Evolutionary conservation across 1,140 invertebrate species (phyloP), one percentile per base, ranked within the genome.

Genomic region (Zeugodacus cucurbitae): DNA sequence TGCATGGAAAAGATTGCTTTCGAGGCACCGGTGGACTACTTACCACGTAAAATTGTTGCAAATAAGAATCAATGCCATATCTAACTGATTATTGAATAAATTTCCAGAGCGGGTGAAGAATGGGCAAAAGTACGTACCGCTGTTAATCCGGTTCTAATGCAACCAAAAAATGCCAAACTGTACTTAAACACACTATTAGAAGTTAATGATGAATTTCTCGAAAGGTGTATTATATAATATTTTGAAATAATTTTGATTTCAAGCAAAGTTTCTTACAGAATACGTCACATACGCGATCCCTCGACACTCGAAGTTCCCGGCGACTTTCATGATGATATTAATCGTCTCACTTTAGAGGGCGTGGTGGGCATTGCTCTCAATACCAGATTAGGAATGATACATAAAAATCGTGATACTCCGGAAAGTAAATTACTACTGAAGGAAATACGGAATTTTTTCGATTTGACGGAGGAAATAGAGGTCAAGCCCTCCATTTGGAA

Each of bases 321-420:
- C 2, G 94, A 95, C 89, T 96, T 96, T 90, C 94, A 94, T 41
- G 94, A 95, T 74, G 96, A 96, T 90, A 93, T 96, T 88, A 96
- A 96, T 89, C 95, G 96, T 90, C 95, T 96, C 95, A 93, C 96
- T 5, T 91, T 97, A 37, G 96, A 97, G 92, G 96, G 96, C 0
- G 96, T 97, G 29, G 95, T 94, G 1, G 93, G 95, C 0, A 95
- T 97, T 2, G 96, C 96, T 22, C 92, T 97, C n/a, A 96, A 97
- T 37, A 94, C 94, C 17, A 94, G 96, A 22, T 92, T 97, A 1
- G 96, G 90, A 91, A 96, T 87, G 17, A 54, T 93, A 91, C 94
- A 82, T 0, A 90, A 90, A 59, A 89, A 91, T 57, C 90, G 93
- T 0, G 93, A 95, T 64, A 93, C 95, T 3, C 64, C 67, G 22